Percentiles rank a stretch among this genome's conserved stretches.
phyloP scores from a whole-genome alignment of 2,113 vertebrate genomes.

The Barbus barbus region DNA sequence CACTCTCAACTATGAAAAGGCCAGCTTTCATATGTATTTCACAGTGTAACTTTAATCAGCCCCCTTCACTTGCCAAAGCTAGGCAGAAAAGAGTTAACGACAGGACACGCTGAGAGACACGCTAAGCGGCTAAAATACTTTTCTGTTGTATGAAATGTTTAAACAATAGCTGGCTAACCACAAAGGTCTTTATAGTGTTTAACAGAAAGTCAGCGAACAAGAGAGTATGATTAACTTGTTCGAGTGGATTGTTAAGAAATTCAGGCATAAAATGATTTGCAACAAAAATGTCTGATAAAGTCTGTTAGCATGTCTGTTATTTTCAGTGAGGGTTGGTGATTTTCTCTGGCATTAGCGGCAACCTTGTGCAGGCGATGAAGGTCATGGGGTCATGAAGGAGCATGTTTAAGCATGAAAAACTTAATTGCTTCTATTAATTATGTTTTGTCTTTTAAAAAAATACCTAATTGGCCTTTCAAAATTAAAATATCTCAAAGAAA shows the following conservation, averaged over 20 bases:
- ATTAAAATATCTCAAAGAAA: not conserved
- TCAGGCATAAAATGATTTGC: not conserved
- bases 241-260: not conserved
- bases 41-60: conserved; percentile 20
- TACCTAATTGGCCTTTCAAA: not conserved
- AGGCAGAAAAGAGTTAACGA: not conserved
- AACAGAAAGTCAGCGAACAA: conserved; percentile 1
- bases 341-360: not conserved
- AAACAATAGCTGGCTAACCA: not conserved
- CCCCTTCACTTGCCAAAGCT: not conserved
- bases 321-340: not conserved
- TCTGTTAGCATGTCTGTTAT: not conserved
- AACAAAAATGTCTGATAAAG: not conserved
- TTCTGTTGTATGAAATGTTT: conserved; percentile 6
- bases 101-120: not conserved
- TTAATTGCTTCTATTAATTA: not conserved
- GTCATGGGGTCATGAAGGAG: not conserved
- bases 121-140: not conserved
- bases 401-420: not conserved
- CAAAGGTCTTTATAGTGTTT: not conserved
- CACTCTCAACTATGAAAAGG: not conserved
- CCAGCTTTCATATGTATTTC: not conserved
- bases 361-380: not conserved
- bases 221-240: conserved; percentile 7
- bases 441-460: not conserved